Conservation (phyloP, 2,888 invertebrate species). For the Galerucella nymphaeae region DNA sequence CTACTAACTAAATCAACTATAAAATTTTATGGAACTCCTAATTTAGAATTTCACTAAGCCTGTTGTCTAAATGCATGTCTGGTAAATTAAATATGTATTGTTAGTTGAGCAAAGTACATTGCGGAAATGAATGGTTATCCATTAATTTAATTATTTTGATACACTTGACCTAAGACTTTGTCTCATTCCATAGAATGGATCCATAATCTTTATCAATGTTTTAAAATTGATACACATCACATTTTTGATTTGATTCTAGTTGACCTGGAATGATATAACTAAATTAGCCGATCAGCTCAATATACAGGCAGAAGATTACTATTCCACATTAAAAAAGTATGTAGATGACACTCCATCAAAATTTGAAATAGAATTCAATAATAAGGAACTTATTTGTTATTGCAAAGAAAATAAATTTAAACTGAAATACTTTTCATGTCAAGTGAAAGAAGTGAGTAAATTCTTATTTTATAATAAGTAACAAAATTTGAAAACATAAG, state of each 20-base stretch:
- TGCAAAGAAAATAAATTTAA: conserved; percentile 43
- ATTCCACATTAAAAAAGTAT: conserved; percentile 41
- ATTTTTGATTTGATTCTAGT: conserved; percentile 35
- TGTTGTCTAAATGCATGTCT: too few species aligned
- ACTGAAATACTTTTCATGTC: conserved; percentile 45
- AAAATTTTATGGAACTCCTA: too few species aligned
- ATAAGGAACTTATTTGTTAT: conserved; percentile 41
- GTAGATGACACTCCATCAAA: conserved; percentile 38
- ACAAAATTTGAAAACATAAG: neutral
- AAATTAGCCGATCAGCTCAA: conserved; percentile 36
- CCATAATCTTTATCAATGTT: neutral
- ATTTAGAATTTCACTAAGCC: too few species aligned
- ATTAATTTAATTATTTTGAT: too few species aligned
- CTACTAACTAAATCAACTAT: neutral
- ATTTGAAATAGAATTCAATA: conserved; percentile 42
- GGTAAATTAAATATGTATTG: too few species aligned
- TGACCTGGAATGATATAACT: conserved; percentile 34
- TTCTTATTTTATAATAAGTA: conserved; percentile 1
- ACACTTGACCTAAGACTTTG: too few species aligned
- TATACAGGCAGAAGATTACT: conserved; percentile 41
- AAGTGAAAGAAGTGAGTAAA: conserved; percentile 39
- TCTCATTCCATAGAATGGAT: too few species aligned
- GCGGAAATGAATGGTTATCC: too few species aligned
- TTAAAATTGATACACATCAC: neutral
- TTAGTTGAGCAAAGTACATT: too few species aligned